Percentiles rank a stretch among this genome's conserved stretches.
Conservation (phyloP, 1,140 invertebrate genomes). For the Hypothenemus hampei region DNA sequence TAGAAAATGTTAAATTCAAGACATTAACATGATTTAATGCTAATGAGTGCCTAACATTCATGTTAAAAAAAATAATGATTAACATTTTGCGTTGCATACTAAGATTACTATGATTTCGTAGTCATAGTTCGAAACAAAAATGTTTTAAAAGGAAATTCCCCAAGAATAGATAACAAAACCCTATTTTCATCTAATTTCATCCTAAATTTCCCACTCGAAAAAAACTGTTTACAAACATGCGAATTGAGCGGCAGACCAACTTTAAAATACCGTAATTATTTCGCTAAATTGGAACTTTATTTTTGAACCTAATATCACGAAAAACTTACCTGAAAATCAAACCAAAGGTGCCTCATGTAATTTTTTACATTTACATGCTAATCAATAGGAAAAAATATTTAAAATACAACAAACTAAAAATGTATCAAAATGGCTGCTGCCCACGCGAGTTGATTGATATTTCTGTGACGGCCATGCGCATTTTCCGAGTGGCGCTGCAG, state of each 20-base stretch:
- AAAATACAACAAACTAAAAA: conserved; percentile 8
- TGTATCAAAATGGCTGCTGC: conserved; percentile 43
- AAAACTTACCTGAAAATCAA: conserved; percentile 8
- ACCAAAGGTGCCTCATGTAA: neutral
- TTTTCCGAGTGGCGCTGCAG: too few relatives aligned
- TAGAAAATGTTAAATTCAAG: neutral
- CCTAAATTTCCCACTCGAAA: too few relatives aligned
- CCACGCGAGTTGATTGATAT: conserved; percentile 35
- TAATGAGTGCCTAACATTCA: neutral
- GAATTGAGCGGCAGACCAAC: conserved; percentile 19
- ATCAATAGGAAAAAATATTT: neutral
- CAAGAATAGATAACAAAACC: neutral
- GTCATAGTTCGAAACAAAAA: neutral
- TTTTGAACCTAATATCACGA: neutral
- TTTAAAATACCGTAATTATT: neutral
- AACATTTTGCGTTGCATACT: neutral
- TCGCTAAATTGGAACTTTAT: neutral
- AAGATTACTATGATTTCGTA: neutral
- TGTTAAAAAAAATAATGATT: neutral
- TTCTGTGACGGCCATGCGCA: too few relatives aligned
- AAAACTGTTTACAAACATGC: conserved; percentile 33
- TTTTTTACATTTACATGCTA: neutral
- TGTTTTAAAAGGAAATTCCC: too few relatives aligned
- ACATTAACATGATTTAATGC: neutral
- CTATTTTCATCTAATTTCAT: too few relatives aligned